Conservation (phyloP, 2,888 invertebrate species). For the Tanaodytes sp. region DNA sequence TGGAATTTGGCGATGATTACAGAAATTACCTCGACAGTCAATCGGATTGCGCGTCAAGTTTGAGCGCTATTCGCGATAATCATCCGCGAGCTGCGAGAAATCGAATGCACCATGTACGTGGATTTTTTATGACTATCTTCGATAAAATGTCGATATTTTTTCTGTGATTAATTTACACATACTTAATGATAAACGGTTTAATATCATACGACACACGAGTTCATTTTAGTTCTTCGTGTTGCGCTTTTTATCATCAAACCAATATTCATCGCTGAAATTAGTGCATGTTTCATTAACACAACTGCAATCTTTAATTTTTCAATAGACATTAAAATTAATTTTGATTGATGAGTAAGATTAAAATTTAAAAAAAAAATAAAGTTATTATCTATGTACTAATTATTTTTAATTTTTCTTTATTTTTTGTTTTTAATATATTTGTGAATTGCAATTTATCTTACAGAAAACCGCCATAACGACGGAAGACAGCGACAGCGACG, state of each 20-base stretch:
- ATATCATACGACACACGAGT: conserved; percentile 44
- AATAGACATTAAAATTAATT: too few species aligned
- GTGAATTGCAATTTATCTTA: conserved; percentile 37
- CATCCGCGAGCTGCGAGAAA: conserved; percentile 72
- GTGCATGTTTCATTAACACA: conserved; percentile 16
- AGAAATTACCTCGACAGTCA: conserved; percentile 91
- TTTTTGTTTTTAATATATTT: too few species aligned
- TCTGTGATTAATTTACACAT: conserved; percentile 43
- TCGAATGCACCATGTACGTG: conserved; percentile 68
- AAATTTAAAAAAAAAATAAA: not conserved
- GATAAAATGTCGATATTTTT: conserved; percentile 61
- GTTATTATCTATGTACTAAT: not conserved
- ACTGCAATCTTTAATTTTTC: too few species aligned
- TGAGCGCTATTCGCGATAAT: conserved; percentile 78
- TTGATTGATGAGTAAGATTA: too few species aligned
- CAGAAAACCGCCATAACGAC: conserved; percentile 64
- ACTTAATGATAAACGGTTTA: conserved; percentile 5
- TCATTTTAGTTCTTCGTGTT: conserved; percentile 21
- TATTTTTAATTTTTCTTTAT: conserved; percentile 21
- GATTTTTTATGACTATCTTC: conserved; percentile 59
- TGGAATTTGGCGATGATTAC: conserved; percentile 93
- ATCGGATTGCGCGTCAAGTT: conserved; percentile 88
- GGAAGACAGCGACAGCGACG: conserved; percentile 78
- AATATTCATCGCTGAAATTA: conserved; percentile 12
- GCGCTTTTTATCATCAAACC: conserved; percentile 5